Percentiles rank a stretch among this genome's conserved stretches.
phyloP scores from a whole-genome alignment of 2,113 vertebrate genomes.

The Promerops cafer region DNA sequence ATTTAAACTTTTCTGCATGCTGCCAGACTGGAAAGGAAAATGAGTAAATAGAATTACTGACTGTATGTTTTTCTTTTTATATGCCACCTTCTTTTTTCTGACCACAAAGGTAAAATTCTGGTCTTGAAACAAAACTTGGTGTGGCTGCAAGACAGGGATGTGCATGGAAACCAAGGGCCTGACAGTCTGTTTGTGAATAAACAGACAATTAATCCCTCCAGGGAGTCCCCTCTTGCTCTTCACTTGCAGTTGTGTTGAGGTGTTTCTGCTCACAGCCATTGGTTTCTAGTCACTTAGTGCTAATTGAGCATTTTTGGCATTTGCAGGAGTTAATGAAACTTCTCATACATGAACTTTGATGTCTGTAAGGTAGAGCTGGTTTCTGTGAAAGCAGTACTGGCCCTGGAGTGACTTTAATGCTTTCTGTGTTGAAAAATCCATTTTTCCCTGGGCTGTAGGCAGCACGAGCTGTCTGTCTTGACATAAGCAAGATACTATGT shows the following conservation, averaged over 20 bases:
- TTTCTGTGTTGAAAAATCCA: not conserved
- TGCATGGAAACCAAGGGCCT: fast-evolving
- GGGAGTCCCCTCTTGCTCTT: not conserved
- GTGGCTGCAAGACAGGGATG: not conserved
- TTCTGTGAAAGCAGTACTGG: not conserved
- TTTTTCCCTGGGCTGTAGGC: not conserved
- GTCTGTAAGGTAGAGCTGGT: not conserved
- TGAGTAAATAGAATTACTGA: not conserved
- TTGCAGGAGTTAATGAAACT: not conserved
- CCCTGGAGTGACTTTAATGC: not conserved
- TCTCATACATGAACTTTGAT: fast-evolving
- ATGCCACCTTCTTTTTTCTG: not conserved
- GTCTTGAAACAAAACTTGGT: not conserved
- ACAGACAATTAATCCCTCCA: not conserved
- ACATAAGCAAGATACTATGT: not conserved
- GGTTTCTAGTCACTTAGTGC: not conserved
- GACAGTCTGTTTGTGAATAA: not conserved
- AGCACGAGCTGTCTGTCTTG: not conserved
- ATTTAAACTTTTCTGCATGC: not conserved
- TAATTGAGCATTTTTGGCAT: not conserved
- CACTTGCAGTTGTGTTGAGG: not conserved
- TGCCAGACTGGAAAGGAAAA: not conserved
- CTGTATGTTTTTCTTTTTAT: not conserved
- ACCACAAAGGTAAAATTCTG: not conserved
- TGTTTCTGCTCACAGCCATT: not conserved